Evolutionary conservation across 2,113 vertebrate genomes (phyloP).

Genomic region (Mirounga angustirostris): DNA sequence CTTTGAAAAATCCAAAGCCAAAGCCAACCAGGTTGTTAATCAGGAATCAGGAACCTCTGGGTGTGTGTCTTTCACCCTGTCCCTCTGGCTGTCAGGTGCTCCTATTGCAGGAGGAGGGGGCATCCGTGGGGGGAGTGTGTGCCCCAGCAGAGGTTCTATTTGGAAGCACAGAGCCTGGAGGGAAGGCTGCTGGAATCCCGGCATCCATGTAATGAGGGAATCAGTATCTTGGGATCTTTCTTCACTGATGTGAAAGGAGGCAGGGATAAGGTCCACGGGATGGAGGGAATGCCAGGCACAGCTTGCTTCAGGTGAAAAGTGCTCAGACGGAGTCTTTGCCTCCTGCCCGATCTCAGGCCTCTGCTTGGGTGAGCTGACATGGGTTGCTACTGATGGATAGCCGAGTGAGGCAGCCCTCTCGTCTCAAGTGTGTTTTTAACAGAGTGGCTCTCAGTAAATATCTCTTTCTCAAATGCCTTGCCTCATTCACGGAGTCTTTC

Average conservation of each 20-base stretch:
- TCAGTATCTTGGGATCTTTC: neutral
- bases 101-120: neutral
- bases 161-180: neutral
- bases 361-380: slow-evolving; percentile 64
- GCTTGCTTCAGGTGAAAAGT: neutral
- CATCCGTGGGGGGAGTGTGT: neutral
- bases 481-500: slow-evolving; percentile 50
- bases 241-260: slow-evolving; percentile 15
- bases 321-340: slow-evolving; percentile 45
- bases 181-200: neutral
- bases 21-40: neutral
- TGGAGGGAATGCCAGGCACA: neutral
- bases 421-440: slow-evolving; percentile 78
- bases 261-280: neutral
- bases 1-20: neutral
- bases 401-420: slow-evolving; percentile 65
- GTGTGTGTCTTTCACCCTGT: neutral
- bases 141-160: neutral
- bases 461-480: slow-evolving; percentile 66
- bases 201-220: neutral
- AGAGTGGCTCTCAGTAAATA: slow-evolving; percentile 66
- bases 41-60: neutral
- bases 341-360: slow-evolving; percentile 53
- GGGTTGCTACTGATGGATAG: slow-evolving; percentile 56
- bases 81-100: neutral